Conservation (phyloP, 2,888 invertebrate species). For the Spodoptera littoralis region DNA sequence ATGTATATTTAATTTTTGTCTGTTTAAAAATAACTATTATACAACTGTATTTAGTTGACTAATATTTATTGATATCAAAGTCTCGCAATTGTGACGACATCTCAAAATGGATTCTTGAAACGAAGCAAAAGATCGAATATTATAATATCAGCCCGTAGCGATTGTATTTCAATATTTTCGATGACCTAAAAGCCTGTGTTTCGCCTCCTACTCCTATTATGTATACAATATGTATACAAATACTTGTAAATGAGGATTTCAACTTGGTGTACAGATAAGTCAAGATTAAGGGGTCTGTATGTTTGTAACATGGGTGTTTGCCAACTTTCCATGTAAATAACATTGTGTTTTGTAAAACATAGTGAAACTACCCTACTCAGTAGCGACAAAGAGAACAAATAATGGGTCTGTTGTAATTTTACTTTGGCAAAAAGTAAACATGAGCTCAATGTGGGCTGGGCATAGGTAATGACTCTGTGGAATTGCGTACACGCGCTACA, state of each 20-base stretch:
- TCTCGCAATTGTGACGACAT: too few species aligned
- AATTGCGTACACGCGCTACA: conserved; percentile 17
- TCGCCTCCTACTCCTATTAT: too few species aligned
- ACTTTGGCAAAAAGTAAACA: conserved; percentile 49
- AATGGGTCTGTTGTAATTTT: conserved; percentile 53
- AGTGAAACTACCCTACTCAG: conserved; percentile 55
- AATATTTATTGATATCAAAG: too few species aligned
- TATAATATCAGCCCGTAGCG: too few species aligned
- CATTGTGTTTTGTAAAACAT: conserved; percentile 48
- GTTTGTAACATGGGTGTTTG: conserved; percentile 53
- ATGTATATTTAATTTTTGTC: background rate
- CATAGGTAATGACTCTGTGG: conserved; percentile 38
- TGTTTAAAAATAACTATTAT: too few species aligned
- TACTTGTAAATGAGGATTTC: conserved; percentile 17
- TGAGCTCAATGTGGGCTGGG: conserved; percentile 26
- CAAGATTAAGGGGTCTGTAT: conserved; percentile 61
- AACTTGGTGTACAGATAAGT: conserved; percentile 54
- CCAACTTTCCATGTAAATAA: conserved; percentile 64
- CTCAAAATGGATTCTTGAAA: too few species aligned
- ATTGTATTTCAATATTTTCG: too few species aligned
- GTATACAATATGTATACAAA: conserved; percentile 4
- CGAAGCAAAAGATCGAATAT: too few species aligned
- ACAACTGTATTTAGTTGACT: too few species aligned
- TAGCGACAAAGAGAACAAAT: conserved; percentile 54
- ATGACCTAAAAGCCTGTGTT: too few species aligned